These are phyloP conservation scores for Sesia bembeciformis DNA, from an alignment of 2,888 invertebrate species.

Conservation along the genomic window DNA sequence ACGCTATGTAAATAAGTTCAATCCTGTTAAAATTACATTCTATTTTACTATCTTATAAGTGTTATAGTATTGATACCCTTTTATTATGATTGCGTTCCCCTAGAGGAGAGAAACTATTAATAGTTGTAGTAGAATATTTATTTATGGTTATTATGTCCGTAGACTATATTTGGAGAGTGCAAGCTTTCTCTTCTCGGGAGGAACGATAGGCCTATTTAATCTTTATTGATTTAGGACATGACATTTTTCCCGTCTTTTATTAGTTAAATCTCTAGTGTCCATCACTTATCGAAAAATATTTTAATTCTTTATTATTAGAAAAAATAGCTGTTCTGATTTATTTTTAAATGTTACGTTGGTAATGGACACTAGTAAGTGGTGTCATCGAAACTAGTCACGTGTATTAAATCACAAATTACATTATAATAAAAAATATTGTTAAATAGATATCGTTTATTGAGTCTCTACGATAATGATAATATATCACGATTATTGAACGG, in stretches of 20 bases:
- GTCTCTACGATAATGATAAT: too few relatives aligned
- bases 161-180: neutral
- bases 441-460: too few relatives aligned
- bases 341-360: too few relatives aligned
- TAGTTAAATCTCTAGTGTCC: neutral
- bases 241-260: conserved; percentile 15
- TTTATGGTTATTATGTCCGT: neutral
- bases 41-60: conserved; percentile 70
- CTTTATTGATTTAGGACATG: conserved; percentile 31
- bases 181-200: conserved; percentile 34
- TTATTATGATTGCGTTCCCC: conserved; percentile 56
- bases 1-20: conserved; percentile 65
- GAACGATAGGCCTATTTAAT: conserved; percentile 50
- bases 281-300: too few relatives aligned
- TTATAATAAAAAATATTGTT: too few relatives aligned
- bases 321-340: too few relatives aligned
- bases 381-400: too few relatives aligned
- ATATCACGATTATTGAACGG: too few relatives aligned
- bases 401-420: too few relatives aligned
- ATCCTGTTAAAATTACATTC: conserved; percentile 73
- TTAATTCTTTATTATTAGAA: too few relatives aligned
- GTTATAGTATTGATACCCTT: conserved; percentile 66
- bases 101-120: conserved; percentile 24
- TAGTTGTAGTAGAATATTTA: neutral
- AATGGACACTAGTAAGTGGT: too few relatives aligned